phyloP scores from a whole-genome alignment of 2,888 invertebrate species.

The Chrysolina oricalcia region DNA sequence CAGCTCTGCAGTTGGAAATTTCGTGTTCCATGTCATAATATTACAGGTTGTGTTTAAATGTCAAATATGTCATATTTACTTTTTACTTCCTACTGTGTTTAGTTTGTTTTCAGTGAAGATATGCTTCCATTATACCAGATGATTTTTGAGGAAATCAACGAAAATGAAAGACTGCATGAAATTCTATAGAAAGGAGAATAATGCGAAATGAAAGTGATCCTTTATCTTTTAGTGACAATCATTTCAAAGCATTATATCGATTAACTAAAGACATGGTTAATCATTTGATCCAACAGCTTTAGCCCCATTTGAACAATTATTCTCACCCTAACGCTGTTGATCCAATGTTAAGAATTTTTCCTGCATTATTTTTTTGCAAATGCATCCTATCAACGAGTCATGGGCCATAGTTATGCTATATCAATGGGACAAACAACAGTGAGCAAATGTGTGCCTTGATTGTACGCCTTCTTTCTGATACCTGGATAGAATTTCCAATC shows the following conservation, averaged over 20 bases:
- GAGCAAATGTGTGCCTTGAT: neutral
- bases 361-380: neutral
- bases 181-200: conserved; percentile 11
- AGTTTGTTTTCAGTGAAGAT: neutral
- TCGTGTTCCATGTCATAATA: no score
- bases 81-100: neutral
- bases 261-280: no score
- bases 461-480: conserved; percentile 1
- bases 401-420: neutral
- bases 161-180: conserved; percentile 4
- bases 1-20: no score
- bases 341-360: no score
- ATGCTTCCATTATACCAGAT: conserved; percentile 6
- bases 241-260: neutral
- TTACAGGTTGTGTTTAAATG: no score
- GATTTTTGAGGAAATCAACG: conserved; percentile 9
- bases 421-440: conserved; percentile 1
- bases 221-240: conserved; percentile 6
- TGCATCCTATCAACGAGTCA: neutral
- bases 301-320: no score
- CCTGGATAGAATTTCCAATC: neutral
- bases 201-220: conserved; percentile 14
- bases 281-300: no score
- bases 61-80: no score
- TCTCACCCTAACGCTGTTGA: no score